Conservation (phyloP, 1,140 invertebrate genomes). For the Hyphantria cunea region DNA sequence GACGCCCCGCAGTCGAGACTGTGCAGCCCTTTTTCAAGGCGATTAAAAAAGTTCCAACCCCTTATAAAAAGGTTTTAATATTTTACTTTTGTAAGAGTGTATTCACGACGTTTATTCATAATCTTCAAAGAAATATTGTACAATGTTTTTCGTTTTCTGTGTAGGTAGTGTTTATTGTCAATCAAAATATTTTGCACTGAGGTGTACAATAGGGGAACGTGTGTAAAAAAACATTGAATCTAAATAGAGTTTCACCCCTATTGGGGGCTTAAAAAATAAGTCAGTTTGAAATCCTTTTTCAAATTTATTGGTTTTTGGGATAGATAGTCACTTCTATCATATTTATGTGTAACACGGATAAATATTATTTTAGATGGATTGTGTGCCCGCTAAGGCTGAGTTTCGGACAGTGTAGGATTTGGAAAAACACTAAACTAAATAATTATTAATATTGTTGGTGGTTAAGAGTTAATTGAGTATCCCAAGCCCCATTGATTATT, state of each 20-base stretch:
- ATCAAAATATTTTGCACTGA: conserved; percentile 34
- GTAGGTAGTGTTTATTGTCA: conserved; percentile 32
- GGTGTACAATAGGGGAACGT: conserved; percentile 20
- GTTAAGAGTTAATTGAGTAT: too few species aligned
- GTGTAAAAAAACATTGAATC: conserved; percentile 30
- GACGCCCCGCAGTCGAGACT: conserved; percentile 27
- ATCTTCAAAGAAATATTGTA: conserved; percentile 12
- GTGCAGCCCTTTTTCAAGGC: conserved; percentile 38
- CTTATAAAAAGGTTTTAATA: conserved; percentile 36
- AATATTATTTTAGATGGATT: too few species aligned
- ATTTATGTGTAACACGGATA: too few species aligned
- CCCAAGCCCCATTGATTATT: too few species aligned
- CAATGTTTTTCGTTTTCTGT: conserved; percentile 25
- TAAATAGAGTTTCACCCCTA: conserved; percentile 23
- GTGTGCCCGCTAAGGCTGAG: too few species aligned
- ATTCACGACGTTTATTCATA: conserved; percentile 19
- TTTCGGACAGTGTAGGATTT: too few species aligned
- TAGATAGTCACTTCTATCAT: too few species aligned
- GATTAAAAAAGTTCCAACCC: conserved; percentile 47
- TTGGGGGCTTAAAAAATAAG: conserved; percentile 1
- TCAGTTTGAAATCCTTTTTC: conserved; percentile 3
- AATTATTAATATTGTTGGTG: too few species aligned
- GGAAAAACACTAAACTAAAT: too few species aligned
- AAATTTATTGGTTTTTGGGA: neutral
- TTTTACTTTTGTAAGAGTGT: conserved; percentile 36